phyloP scores from a whole-genome alignment of 2,113 vertebrate genomes.

The Pionites leucogaster region DNA sequence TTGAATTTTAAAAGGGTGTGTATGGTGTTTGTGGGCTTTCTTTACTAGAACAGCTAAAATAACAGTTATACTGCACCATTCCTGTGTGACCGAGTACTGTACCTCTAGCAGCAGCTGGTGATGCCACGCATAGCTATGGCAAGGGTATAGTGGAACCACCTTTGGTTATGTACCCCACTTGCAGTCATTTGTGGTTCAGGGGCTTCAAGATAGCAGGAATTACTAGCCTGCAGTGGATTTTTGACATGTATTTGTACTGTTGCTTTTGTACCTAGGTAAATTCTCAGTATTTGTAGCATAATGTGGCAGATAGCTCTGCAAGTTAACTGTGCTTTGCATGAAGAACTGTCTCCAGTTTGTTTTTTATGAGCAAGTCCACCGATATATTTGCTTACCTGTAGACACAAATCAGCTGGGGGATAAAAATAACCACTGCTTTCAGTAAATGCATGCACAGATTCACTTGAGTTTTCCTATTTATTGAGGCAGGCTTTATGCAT shows the following conservation, averaged over 20 bases:
- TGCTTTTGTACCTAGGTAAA: background rate
- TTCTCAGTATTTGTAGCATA: background rate
- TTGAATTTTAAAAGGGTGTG: background rate
- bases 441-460: background rate
- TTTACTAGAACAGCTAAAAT: background rate
- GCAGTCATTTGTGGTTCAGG: background rate
- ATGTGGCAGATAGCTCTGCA: background rate
- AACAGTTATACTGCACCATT: background rate
- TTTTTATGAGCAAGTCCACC: background rate
- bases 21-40: background rate
- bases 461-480: accelerated
- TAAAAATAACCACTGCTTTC: background rate
- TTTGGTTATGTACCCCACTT: accelerated
- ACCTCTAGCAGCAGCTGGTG: background rate
- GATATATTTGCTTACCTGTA: background rate
- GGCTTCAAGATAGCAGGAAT: background rate
- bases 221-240: background rate
- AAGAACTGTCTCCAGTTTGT: background rate
- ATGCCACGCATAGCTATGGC: background rate
- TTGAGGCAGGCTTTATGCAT: background rate
- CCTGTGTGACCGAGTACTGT: background rate
- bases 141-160: background rate
- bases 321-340: background rate
- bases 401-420: background rate
- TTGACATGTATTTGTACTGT: background rate